Evolutionary conservation across 2,888 invertebrate genomes (phyloP), one percentile per base, ranked within the genome.

Genomic region (Coenonympha arcania): DNA sequence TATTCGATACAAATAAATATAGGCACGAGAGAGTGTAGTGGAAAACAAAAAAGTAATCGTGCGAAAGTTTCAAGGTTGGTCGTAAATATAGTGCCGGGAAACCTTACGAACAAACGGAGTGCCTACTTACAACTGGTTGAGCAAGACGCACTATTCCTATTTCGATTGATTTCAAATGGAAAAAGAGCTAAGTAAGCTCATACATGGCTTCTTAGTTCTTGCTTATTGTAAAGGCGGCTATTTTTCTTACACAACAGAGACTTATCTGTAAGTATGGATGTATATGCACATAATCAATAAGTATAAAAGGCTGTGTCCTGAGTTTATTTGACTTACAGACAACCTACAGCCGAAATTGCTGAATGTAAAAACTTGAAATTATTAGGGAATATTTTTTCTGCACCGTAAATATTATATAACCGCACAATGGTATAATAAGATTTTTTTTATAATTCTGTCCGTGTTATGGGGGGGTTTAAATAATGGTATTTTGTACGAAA

Each of bases 141-240:
- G 9, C 39, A 16, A 24, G 22, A 39, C 9, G 31, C n/a, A n/a
- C n/a, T 39, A 36, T 11, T 36, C 1, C 4, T 24, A 15, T 24
- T 39, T 15, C 13, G 39, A 39, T 24, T 39, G 39, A 39, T 39
- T 39, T 39, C 39, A 24, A 39, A 39, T 16, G 22, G 24, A 39
- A 37, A n/a, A 24, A 24, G 15, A 20, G 8, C 15, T 15, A 9
- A 24, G 24, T 13, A 24, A 22, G 22, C 13, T 6, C 15, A 37
- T 37, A 8, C 6, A 13, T 13, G 24, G 39, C 24, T 24, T 24
- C 15, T 13, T 15, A 22, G 9, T 24, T 15, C 24, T 24, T 4
- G 5, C 5, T 8, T 8, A 11, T 28, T 9, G 28, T 11, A 4
- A 11, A n/a, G n/a, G n/a, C n/a, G n/a, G n/a, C n/a, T n/a, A n/a